Base-by-base conservation (phyloP, 37 sponge, comb jelly and placozoan genomes). In the Spongilla lacustris region DNA sequence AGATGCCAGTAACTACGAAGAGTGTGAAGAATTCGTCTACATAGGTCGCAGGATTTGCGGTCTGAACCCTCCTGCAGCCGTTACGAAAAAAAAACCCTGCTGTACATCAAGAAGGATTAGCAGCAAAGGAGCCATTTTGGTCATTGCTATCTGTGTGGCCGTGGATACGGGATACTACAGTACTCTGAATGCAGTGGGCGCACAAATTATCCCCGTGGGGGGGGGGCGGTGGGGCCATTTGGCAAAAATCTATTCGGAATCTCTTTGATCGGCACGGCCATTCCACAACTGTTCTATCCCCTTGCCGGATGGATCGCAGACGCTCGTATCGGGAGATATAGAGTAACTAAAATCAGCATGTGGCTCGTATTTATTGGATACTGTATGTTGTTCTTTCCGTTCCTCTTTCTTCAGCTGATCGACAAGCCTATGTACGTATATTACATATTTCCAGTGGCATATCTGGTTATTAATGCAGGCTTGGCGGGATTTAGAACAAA, bases 291-390 rank as follows among this genome's bases (percentile, higher is more conserved):
- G 8, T 69, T 88, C 12, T 88, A 82, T 75, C 88, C 88, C 1
- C 3, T 88, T 6, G 83, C 83, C 50, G 88, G 88, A 22, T 71
- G 82, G 50, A 22, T 82, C 9, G 83, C 88, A 46, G 88, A 88
- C 69, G 70, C 71, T 26, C 74, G 77, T 71, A 27, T 82, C 13
- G 76, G 88, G 5, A 76, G 82, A 48, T 77, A 88, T 49, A 82
- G 69, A 49, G 77, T 88, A 34, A 82, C 82, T 23, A 31, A 77
- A 1, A 82, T 88, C 83, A 82, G 88, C 35, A 68, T 88, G 2
- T 82, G 88, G 88, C 24, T 66, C 26, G 83, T 68, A 14, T 88
- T 77, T 77, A 27, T 82, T 14, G 71, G 87, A 0, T 75, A 81
- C 27, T 81, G 82, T 12, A 19, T 67, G 13, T 8, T 74, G 9